A percentile compares a stretch with the other conserved stretches of the same genome.
Conservation (phyloP, 2,797 vertebrate species). For the Oreochromis mossambicus region DNA sequence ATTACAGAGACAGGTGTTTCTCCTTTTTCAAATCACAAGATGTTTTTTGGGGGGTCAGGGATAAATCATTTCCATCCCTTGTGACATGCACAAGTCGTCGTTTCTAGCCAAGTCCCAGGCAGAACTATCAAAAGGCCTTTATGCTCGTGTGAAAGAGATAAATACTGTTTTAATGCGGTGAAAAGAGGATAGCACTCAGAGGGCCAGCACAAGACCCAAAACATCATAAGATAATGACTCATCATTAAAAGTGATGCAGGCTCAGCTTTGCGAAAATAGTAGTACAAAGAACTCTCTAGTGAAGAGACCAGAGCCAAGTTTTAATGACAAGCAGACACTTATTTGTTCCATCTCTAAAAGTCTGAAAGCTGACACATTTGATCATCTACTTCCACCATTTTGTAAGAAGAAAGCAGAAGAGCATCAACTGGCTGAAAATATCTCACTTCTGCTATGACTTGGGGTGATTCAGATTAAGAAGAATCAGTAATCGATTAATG, state of each 20-base stretch:
- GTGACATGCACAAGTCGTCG: slow-evolving; percentile 47
- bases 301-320: background rate
- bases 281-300: background rate
- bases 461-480: background rate
- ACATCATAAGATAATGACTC: slow-evolving; percentile 34
- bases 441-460: background rate
- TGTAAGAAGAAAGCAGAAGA: background rate
- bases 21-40: background rate
- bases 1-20: background rate
- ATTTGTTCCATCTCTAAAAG: background rate
- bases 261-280: background rate
- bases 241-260: background rate
- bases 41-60: background rate
- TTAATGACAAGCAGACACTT: background rate
- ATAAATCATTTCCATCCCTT: slow-evolving; percentile 12
- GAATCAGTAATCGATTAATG: background rate
- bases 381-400: background rate
- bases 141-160: slow-evolving; percentile 18
- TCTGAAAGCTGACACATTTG: background rate
- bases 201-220: slow-evolving; percentile 24
- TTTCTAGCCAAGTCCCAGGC: slow-evolving; percentile 2
- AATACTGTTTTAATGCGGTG: slow-evolving; percentile 2
- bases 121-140: slow-evolving; percentile 41
- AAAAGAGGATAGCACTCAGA: slow-evolving; percentile 18
- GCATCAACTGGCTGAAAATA: background rate